Conservation (phyloP, 2,797 vertebrate species). For the Pipistrellus nathusii region DNA sequence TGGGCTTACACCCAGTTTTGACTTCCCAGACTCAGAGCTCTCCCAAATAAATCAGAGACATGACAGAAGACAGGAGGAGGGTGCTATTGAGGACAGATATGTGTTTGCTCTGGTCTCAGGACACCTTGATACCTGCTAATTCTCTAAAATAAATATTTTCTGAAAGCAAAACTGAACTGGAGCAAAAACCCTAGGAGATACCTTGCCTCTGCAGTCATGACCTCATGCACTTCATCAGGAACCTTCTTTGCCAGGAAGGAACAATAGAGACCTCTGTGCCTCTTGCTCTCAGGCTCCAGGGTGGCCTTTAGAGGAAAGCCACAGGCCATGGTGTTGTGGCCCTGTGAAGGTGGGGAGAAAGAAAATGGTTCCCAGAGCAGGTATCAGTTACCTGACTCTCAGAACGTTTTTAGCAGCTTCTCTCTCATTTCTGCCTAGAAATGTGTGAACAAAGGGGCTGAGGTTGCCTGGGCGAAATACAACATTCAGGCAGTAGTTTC, state of each 20-base stretch:
- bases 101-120: not conserved
- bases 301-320: slow-evolving; percentile 14
- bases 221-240: not conserved
- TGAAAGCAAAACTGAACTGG: slow-evolving; percentile 20
- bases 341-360: not conserved
- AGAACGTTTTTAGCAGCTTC: not conserved
- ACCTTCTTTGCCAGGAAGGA: slow-evolving; percentile 20
- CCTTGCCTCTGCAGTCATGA: not conserved
- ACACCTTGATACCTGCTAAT: not conserved
- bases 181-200: not conserved
- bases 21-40: not conserved
- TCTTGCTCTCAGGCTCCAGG: not conserved
- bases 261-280: not conserved
- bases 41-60: not conserved
- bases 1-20: not conserved
- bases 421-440: slow-evolving; percentile 35
- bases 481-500: not conserved
- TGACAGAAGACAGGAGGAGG: not conserved
- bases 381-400: slow-evolving; percentile 22
- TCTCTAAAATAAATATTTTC: not conserved
- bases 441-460: not conserved
- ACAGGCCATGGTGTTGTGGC: not conserved
- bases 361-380: slow-evolving; percentile 5
- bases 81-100: not conserved
- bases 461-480: not conserved